These are phyloP conservation scores for Sanderia malayensis DNA, from an alignment of 30 jellyfish, hydroid and myxozoan species.

Conservation along the genomic window DNA sequence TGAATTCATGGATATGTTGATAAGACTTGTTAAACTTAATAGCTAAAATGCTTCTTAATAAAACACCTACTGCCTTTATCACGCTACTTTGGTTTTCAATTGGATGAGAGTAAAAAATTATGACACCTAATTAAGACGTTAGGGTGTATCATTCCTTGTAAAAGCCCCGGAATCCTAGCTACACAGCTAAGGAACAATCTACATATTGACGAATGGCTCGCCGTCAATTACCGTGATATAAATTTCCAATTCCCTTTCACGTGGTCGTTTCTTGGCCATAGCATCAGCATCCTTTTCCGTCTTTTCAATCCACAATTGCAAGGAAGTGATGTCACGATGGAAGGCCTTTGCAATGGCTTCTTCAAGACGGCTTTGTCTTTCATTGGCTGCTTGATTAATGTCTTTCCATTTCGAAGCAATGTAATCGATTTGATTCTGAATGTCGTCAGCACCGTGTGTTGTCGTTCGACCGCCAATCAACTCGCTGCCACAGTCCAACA, in stretches of 20 bases:
- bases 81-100: too few species aligned
- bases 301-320: conserved; percentile 69
- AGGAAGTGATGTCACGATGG: conserved; percentile 66
- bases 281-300: conserved; percentile 28
- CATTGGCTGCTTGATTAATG: conserved; percentile 34
- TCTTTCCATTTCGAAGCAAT: conserved; percentile 72
- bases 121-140: too few species aligned
- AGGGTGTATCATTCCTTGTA: too few species aligned
- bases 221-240: conserved; percentile 34
- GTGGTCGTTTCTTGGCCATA: conserved; percentile 21
- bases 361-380: conserved; percentile 52
- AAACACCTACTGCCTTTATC: too few species aligned
- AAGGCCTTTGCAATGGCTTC: conserved; percentile 62
- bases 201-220: too few species aligned
- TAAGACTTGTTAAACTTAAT: too few species aligned
- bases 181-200: too few species aligned
- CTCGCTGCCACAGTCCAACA: conserved; percentile 62
- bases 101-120: too few species aligned
- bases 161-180: too few species aligned
- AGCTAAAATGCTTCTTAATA: too few species aligned
- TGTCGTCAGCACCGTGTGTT: conserved; percentile 66
- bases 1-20: too few species aligned
- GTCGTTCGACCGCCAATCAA: conserved; percentile 59
- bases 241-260: conserved; percentile 60
- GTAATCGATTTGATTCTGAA: conserved; percentile 66